Evolutionary conservation across 2,113 vertebrate species (phyloP).

Genomic region (Sterrhoptilus dennistouni): DNA sequence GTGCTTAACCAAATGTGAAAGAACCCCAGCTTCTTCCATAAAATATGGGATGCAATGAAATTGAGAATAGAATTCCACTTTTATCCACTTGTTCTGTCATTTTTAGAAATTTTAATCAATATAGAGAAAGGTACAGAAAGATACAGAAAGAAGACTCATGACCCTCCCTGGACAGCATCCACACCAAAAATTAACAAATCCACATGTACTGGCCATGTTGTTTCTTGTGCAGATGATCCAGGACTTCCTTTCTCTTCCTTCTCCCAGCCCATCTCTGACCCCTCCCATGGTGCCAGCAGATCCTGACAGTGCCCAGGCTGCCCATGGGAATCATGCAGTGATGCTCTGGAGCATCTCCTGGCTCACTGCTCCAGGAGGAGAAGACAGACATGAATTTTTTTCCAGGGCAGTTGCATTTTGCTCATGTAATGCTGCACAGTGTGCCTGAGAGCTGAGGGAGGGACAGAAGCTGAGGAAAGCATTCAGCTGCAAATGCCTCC

Average conservation of each 20-base stretch:
- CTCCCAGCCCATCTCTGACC: neutral
- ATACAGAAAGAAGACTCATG: neutral
- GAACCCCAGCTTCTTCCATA: neutral
- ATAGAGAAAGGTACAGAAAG: neutral
- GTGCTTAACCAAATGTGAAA: neutral
- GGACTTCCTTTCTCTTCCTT: neutral
- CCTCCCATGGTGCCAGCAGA: neutral
- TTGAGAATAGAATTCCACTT: neutral
- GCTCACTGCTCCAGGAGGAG: neutral
- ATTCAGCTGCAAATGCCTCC: neutral
- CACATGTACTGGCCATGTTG: accelerated
- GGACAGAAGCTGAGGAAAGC: neutral
- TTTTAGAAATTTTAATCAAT: neutral
- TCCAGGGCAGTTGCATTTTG: neutral
- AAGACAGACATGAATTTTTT: neutral
- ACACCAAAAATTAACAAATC: neutral
- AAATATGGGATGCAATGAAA: neutral
- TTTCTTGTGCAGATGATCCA: neutral
- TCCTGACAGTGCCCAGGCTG: accelerated
- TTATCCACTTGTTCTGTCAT: neutral
- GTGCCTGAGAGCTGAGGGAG: neutral
- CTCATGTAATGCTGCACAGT: neutral
- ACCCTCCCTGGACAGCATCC: neutral
- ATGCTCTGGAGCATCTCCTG: neutral
- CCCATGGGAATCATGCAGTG: neutral